Evolutionary conservation across 2,888 invertebrate genomes (phyloP).

Genomic region (Trachelus iudaicus): DNA sequence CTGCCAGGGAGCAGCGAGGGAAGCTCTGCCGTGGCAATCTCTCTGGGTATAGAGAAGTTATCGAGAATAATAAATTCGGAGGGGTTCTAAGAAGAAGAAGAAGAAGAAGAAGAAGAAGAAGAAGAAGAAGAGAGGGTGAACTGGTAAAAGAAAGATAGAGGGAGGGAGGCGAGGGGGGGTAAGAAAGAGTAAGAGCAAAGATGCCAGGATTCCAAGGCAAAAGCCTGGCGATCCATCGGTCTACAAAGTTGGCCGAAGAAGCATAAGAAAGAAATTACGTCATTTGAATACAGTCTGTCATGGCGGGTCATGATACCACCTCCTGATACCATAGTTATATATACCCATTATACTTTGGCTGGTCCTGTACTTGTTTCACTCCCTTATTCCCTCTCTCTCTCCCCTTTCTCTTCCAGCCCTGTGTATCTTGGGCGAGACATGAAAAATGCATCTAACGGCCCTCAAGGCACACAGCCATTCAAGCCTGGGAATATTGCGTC

Average conservation of each 20-base stretch:
- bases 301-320: slow-evolving; percentile 22
- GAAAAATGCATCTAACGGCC: slow-evolving; percentile 62
- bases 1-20: slow-evolving; percentile 4
- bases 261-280: slow-evolving; percentile 45
- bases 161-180: slow-evolving; percentile 27
- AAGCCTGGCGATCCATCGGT: slow-evolving; percentile 40
- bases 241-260: slow-evolving; percentile 35
- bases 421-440: slow-evolving; percentile 54
- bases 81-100: slow-evolving; percentile 13
- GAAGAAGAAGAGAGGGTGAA: slow-evolving; percentile 8
- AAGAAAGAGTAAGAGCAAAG: slow-evolving; percentile 33
- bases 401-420: slow-evolving; percentile 16
- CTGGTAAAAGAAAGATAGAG: background rate
- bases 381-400: background rate
- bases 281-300: slow-evolving; percentile 46
- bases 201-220: slow-evolving; percentile 3
- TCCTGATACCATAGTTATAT: slow-evolving; percentile 13
- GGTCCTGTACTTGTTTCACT: background rate
- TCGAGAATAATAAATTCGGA: slow-evolving; percentile 52
- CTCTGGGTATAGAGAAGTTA: slow-evolving; percentile 36
- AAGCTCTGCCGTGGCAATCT: background rate
- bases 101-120: slow-evolving; percentile 2
- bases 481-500: slow-evolving; percentile 44
- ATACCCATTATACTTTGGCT: slow-evolving; percentile 14
- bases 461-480: slow-evolving; percentile 58